Base-by-base conservation (phyloP, 2,888 invertebrate species). In the Cataglyphis altisquamis region DNA sequence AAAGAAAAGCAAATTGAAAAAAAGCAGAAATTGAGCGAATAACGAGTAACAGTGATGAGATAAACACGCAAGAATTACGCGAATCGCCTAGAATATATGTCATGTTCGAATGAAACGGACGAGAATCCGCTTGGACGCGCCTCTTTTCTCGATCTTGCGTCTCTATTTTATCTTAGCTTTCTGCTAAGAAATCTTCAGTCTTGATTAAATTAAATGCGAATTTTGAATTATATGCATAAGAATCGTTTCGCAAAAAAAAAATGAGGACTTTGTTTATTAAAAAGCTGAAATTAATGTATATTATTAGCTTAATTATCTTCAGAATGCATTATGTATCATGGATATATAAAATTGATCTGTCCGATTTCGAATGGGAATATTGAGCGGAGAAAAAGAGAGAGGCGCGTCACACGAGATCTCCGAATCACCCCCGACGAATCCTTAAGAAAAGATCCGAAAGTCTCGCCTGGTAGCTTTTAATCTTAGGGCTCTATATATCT, bases 381-480 rank as follows among this genome's bases (percentile, higher is more conserved):
- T 36, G 63, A 62, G 32, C 15, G 36, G 25, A 39, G 64, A 60
- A 32, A 41, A 52, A 60, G 68, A 78, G 60, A n/a, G 60, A n/a
- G 78, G 78, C 78, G 70, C 70, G 78, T 70, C 32, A 15, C 29
- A 12, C 41, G 86, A 67, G 62, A 87, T 68, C 55, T 62, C 29
- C 67, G 48, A 77, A 77, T 18, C 41, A 63, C 63, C 48, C 48
- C 18, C 12, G 52, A 57, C 25, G 52, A 41, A 67, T 15, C 66
- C 48, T 39, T 73, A 25, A 66, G 81, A 74, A 41, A 36, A 12
- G 36, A 70, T 75, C 41, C 75, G 89, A 89, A 89, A 92, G 90
- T 93, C 90, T 92, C 93, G 94, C 94, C 93, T 78, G 93, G 94
- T 93, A 94, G 94, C 93, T 90, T 90, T 89, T 94, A 94, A 93